These are phyloP conservation scores for Colius striatus DNA, from an alignment of 2,113 vertebrate genomes.

Conservation along the genomic window DNA sequence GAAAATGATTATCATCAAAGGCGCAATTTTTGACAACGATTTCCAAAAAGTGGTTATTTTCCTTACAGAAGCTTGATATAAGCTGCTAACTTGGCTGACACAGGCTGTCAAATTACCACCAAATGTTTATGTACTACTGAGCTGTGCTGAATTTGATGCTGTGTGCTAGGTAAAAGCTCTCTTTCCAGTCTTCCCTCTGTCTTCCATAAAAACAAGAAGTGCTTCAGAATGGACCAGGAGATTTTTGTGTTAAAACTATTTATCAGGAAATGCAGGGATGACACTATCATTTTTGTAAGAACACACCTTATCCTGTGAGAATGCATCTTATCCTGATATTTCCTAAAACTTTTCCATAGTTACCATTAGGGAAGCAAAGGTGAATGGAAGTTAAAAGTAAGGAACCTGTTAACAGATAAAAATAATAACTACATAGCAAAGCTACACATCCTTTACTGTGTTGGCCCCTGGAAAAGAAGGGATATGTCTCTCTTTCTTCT, in stretches of 20 bases:
- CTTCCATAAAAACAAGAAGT: background rate
- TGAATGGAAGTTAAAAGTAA: background rate
- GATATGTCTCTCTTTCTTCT: background rate
- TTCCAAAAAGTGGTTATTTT: background rate
- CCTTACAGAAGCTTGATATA: background rate
- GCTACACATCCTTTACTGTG: background rate
- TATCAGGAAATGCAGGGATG: background rate
- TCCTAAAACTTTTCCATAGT: background rate
- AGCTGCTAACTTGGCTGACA: slow-evolving; percentile 1
- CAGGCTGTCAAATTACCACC: background rate
- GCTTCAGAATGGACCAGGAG: background rate
- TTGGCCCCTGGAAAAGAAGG: background rate
- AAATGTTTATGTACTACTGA: background rate
- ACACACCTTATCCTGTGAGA: background rate
- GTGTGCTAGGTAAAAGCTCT: background rate
- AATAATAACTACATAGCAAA: background rate
- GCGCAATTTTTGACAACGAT: background rate
- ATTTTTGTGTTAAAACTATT: background rate
- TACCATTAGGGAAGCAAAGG: background rate
- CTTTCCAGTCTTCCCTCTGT: background rate
- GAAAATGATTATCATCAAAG: background rate
- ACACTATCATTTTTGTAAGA: background rate
- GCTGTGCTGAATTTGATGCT: background rate
- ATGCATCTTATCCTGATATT: background rate
- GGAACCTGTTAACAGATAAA: slow-evolving; percentile 3